Conservation (phyloP, 2,888 invertebrate genomes). For the Bugulina stolonifera region DNA sequence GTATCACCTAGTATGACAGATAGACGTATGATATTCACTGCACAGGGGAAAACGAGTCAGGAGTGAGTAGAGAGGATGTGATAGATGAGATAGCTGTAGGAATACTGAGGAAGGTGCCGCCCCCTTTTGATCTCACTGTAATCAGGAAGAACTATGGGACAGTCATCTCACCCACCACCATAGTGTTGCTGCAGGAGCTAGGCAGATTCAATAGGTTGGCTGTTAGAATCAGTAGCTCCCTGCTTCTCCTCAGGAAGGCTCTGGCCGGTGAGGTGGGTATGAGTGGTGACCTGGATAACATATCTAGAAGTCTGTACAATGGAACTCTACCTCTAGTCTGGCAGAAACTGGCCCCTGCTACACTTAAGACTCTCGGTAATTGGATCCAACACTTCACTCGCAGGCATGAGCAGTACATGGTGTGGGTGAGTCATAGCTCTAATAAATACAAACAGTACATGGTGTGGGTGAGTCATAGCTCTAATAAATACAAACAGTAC, state of each 20-base stretch:
- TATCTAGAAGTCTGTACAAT: slow-evolving; percentile 28
- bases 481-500: too few species aligned
- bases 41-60: background rate
- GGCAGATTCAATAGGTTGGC: slow-evolving; percentile 28
- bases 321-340: slow-evolving; percentile 28
- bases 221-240: background rate
- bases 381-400: slow-evolving; percentile 29
- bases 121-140: slow-evolving; percentile 21
- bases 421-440: slow-evolving; percentile 29
- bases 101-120: slow-evolving; percentile 28
- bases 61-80: slow-evolving; percentile 19
- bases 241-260: slow-evolving; percentile 20
- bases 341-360: slow-evolving; percentile 28
- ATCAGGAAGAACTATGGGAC: slow-evolving; percentile 26
- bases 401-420: slow-evolving; percentile 27
- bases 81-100: slow-evolving; percentile 28
- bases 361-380: slow-evolving; percentile 28
- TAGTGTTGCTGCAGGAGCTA: slow-evolving; percentile 29
- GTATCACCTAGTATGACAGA: too few species aligned
- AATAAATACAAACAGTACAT: too few species aligned
- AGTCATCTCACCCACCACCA: slow-evolving; percentile 27
- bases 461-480: too few species aligned
- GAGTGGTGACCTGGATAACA: slow-evolving; percentile 30
- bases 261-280: slow-evolving; percentile 29
- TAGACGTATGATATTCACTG: background rate